Conservation (phyloP, 2,888 invertebrate genomes). For the Pilophorus perplexus region DNA sequence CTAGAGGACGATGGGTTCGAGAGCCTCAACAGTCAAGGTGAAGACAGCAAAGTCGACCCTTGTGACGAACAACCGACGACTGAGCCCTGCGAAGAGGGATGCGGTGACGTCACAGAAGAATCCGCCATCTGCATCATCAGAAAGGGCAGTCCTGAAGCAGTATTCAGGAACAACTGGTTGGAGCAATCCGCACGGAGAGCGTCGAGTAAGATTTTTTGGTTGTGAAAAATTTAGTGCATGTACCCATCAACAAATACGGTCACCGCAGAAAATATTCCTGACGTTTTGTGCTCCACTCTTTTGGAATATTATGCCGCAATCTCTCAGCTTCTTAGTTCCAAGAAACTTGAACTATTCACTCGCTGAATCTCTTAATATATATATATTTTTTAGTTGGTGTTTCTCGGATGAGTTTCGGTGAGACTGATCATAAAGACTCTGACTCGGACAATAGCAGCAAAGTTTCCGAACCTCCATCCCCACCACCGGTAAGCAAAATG, state of each 20-base stretch:
- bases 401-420: constrained; percentile 44
- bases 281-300: too few relatives aligned
- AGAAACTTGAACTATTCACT: too few relatives aligned
- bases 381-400: constrained; percentile 31
- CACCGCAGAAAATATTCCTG: too few relatives aligned
- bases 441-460: constrained; percentile 47
- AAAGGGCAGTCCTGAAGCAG: constrained; percentile 39
- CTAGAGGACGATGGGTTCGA: constrained; percentile 79
- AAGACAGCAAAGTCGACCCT: constrained; percentile 58
- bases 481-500: constrained; percentile 20
- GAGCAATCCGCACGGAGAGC: constrained; percentile 42
- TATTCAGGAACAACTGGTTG: constrained; percentile 45
- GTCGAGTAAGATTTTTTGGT: constrained; percentile 37
- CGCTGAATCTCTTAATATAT: not conserved
- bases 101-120: constrained; percentile 8
- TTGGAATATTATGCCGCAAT: too few relatives aligned
- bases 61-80: not conserved
- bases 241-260: not conserved
- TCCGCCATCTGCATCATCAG: not conserved
- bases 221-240: not conserved
- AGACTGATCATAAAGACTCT: constrained; percentile 48
- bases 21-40: constrained; percentile 77
- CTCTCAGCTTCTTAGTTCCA: too few relatives aligned
- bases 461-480: constrained; percentile 17
- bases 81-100: not conserved